Conservation (phyloP, 2,797 vertebrate species). For the Coreius guichenoti region DNA sequence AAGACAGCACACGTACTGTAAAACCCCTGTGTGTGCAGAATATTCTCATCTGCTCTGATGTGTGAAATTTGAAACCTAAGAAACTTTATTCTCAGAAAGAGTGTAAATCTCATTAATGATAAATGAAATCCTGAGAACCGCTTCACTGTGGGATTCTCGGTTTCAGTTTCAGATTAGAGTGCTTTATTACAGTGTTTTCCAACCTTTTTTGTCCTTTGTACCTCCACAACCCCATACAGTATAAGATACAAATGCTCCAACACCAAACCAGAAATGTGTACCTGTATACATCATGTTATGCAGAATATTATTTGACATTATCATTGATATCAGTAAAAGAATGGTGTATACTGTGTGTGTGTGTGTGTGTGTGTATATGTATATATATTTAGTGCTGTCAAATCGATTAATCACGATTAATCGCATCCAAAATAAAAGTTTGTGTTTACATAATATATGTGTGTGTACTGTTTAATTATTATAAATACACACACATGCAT, state of each 20-base stretch:
- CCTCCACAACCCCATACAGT: background rate
- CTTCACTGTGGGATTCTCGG: slow-evolving; percentile 2
- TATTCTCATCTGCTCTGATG: slow-evolving; percentile 14
- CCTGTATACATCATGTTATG: background rate
- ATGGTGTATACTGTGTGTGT: no score
- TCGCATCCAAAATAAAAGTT: no score
- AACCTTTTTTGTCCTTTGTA: slow-evolving; percentile 2
- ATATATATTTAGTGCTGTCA: no score
- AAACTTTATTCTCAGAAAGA: slow-evolving; percentile 44
- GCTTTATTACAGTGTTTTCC: slow-evolving; percentile 22
- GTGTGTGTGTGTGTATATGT: no score
- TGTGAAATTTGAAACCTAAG: slow-evolving; percentile 50
- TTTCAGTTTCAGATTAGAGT: slow-evolving; percentile 32
- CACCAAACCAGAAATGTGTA: background rate
- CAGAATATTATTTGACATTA: background rate
- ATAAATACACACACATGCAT: no score
- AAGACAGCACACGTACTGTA: background rate
- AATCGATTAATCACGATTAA: no score
- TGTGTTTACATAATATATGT: no score
- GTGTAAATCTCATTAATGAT: slow-evolving; percentile 61
- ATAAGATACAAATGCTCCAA: background rate
- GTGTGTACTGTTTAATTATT: no score
- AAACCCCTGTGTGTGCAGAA: slow-evolving; percentile 17
- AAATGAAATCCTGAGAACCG: slow-evolving; percentile 45
- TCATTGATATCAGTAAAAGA: background rate